phyloP scores from a whole-genome alignment of 2,113 vertebrate genomes.

The Brachyhypopomus occidentalis region DNA sequence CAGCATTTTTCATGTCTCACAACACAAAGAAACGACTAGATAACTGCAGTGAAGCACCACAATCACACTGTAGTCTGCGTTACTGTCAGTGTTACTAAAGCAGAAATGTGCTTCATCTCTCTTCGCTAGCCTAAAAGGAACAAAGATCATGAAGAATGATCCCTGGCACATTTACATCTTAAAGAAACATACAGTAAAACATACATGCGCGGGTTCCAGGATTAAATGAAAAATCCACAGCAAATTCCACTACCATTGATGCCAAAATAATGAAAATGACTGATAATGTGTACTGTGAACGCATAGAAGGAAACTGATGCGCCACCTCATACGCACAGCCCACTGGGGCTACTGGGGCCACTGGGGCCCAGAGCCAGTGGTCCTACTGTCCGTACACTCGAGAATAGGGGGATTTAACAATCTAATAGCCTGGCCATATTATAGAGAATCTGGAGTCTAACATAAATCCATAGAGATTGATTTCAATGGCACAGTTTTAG shows the following conservation, averaged over 20 bases:
- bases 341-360: constrained; percentile 27
- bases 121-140: neutral
- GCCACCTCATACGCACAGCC: neutral
- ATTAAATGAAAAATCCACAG: constrained; percentile 10
- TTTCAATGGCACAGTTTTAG: neutral
- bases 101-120: neutral
- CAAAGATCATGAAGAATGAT: neutral
- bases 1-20: neutral
- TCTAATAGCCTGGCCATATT: neutral
- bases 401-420: neutral
- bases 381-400: constrained; percentile 28
- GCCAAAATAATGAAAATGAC: constrained; percentile 10
- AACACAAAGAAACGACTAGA: constrained; percentile 17
- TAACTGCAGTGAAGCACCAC: neutral
- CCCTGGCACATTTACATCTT: neutral
- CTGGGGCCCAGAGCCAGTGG: neutral
- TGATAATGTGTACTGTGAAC: constrained; percentile 20
- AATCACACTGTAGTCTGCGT: too few relatives aligned
- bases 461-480: neutral
- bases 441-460: constrained; percentile 23
- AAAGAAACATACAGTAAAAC: neutral
- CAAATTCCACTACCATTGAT: constrained; percentile 4
- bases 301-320: constrained; percentile 9
- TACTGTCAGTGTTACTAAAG: neutral
- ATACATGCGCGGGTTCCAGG: neutral